These are phyloP conservation scores for Lathronympha strigana DNA, from an alignment of 2,888 invertebrate species.

Conservation along the genomic window DNA sequence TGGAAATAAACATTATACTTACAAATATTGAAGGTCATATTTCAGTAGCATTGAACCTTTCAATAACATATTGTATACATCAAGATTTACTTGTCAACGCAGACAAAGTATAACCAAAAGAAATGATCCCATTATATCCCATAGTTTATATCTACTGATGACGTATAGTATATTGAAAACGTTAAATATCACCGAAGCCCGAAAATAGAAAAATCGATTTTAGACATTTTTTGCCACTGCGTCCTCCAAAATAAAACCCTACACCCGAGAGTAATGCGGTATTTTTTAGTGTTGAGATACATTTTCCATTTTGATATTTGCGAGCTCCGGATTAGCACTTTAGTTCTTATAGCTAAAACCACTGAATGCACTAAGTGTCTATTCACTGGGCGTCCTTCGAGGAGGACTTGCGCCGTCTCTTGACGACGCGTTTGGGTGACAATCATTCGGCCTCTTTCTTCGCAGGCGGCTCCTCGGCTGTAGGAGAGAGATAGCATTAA, in stretches of 20 bases:
- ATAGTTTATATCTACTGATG: too few species aligned
- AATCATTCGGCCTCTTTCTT: conserved; percentile 81
- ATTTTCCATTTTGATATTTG: background rate
- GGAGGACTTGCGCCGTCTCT: conserved; percentile 78
- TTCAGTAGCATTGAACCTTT: too few species aligned
- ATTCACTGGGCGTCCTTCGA: conserved; percentile 68
- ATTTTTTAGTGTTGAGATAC: too few species aligned
- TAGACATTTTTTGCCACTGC: too few species aligned
- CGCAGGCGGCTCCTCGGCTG: conserved; percentile 73
- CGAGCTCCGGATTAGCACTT: background rate
- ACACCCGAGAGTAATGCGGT: background rate
- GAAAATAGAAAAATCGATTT: too few species aligned
- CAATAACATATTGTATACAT: too few species aligned
- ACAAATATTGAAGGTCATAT: background rate
- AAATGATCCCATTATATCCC: too few species aligned
- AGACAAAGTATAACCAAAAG: too few species aligned
- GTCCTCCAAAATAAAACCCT: background rate
- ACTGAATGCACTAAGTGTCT: conserved; percentile 40
- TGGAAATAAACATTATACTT: background rate
- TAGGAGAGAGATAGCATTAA: conserved; percentile 43
- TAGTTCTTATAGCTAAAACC: conserved; percentile 7
- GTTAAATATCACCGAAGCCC: background rate
- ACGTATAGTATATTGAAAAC: background rate
- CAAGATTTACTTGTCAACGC: too few species aligned
- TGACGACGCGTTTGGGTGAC: conserved; percentile 81